Base-by-base conservation (phyloP, 2,797 vertebrate genomes). In the Botia almorhae region DNA sequence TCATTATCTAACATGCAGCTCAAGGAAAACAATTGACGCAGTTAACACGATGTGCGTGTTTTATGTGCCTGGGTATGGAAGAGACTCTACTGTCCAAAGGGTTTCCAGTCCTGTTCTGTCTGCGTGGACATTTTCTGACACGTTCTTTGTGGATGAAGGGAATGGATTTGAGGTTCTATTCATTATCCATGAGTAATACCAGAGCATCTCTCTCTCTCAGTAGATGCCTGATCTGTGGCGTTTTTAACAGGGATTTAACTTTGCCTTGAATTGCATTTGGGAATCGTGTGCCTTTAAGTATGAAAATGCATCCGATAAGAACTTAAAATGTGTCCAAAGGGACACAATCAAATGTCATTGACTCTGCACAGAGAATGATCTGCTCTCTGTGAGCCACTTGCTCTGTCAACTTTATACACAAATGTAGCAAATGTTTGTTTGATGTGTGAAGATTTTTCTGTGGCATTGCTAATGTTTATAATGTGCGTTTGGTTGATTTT, bases 351-450 rank as follows among this genome's bases (percentile, higher is more conserved):
- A 88, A 93, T 83, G 91, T 92, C 91, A 89, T 90, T 90, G 91
- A 92, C 96, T 98, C 97, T 98, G 97, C 97, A 98, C 93, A 94
- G 92, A 85, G 85, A 94, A 89, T 92, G 93, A 93, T 92, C 92
- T 92, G 90, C 80, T 91, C 93, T 88, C 92, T 85, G 84, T 92
- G 93, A 94, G 93, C 92, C 91, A 93, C 91, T 89, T 85, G 82
- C 88, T 91, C 82, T 91, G 88, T 92, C 87, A 81, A 83, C 88
- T 90, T 92, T 94, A 83, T 93, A 92, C 92, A 73, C 85, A 91
- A 93, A 93, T 96, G 95, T 96, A 96, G 94, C 95, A 93, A 89
- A 91, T 87, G 72, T 92, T 74, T 92, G 71, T 87, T 84, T 68
- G 84, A 87, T 86, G 89, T 89, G 89, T 89, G 91, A 94, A 92